Conservation (phyloP, 2,797 vertebrate genomes). For the Limosa lapponica region DNA sequence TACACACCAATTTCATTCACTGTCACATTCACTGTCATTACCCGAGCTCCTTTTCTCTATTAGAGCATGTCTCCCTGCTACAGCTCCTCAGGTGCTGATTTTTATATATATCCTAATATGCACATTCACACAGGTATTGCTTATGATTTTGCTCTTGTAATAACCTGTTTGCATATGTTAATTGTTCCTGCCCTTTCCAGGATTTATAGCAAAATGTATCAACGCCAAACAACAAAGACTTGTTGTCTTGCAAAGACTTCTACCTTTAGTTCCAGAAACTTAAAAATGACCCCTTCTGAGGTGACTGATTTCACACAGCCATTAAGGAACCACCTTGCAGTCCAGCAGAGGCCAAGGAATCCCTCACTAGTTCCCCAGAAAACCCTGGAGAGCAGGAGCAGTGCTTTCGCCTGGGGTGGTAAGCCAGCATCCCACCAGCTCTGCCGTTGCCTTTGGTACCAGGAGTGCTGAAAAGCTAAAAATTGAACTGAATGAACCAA, state of each 20-base stretch:
- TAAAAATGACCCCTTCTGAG: not conserved
- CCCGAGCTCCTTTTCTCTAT: not conserved
- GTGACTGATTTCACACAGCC: not conserved
- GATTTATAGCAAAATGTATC: not conserved
- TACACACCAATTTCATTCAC: not conserved
- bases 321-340: not conserved
- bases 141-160: not conserved
- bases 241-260: not conserved
- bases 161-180: not conserved
- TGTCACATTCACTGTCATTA: rapidly evolving
- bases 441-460: not conserved
- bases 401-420: not conserved
- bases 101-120: not conserved
- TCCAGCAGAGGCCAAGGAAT: not conserved
- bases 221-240: not conserved
- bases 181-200: not conserved
- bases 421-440: not conserved
- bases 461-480: not conserved
- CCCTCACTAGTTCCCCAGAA: not conserved
- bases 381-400: not conserved
- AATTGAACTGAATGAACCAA: not conserved
- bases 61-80: not conserved
- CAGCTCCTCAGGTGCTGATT: not conserved
- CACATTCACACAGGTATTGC: not conserved
- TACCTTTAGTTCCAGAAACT: not conserved